Base-by-base conservation (phyloP, 2,888 invertebrate species). In the Nymphalis urticae region DNA sequence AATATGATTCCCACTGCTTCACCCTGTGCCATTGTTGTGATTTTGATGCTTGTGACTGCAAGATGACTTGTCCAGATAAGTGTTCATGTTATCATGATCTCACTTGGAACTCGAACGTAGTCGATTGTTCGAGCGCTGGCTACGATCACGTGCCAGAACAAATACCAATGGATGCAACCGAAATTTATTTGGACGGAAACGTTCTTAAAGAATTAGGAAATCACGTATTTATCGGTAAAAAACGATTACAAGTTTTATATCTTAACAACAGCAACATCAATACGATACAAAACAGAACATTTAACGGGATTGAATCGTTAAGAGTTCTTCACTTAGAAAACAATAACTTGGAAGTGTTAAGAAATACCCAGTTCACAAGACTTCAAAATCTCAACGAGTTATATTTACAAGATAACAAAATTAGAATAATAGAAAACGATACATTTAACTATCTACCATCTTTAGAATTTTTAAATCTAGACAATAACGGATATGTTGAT, bases 121-220 rank as follows among this genome's bases (percentile, higher is more conserved):
- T 97, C 75, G 96, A 96, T 92, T 97, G 97, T 91, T 95, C 96
- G 77, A 95, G 94, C 82, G 95, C 95, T 76, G 95, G 94, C 75
- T 95, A 95, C 89, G 95, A 94, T 81, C 93, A 93, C 85, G 95
- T 97, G 73, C 97, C 97, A 61, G 95, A 95, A 76, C 94, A 95
- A 83, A 95, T 97, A 80, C 97, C 97, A 71, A 97, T 97, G 96
- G 97, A 97, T 89, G 97, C 97, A 78, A 97, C 97, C 78, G 96
- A 97, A 90, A 95, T 97, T 80, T 96, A 96, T 89, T 93, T 97
- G 80, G 97, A 97, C 86, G 97, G 97, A 73, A 96, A 97, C 87
- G 93, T 95, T 84, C 93, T 97, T 73, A 95, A 95, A 76, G 95
- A 96, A 81, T 94, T 97, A 75, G 95, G 95, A 80, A 96, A 96